These are phyloP conservation scores for Passer montanus DNA, from an alignment of 2,113 vertebrate genomes.

Conservation along the genomic window DNA sequence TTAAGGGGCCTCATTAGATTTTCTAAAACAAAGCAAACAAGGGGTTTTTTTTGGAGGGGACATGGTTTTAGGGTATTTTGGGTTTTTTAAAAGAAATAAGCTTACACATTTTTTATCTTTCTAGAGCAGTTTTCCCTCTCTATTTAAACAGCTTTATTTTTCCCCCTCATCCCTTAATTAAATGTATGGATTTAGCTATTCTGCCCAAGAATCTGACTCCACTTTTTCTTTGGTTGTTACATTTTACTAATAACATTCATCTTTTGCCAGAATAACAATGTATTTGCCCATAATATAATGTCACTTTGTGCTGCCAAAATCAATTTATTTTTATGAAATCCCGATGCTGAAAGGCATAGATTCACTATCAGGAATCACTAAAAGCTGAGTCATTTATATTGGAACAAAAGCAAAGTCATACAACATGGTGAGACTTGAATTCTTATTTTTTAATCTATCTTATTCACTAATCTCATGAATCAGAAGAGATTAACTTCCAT, in stretches of 20 bases:
- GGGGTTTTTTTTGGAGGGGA: neutral
- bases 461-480: neutral
- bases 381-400: neutral
- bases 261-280: neutral
- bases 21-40: constrained; percentile 76
- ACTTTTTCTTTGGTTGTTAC: neutral
- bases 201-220: neutral
- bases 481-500: neutral
- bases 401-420: neutral
- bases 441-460: neutral
- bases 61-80: neutral
- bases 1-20: constrained; percentile 93
- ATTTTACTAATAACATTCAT: neutral
- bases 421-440: neutral
- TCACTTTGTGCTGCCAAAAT: neutral
- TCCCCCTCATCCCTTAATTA: neutral
- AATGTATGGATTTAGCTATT: neutral
- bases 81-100: neutral
- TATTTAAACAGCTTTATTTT: neutral
- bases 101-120: neutral
- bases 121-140: neutral
- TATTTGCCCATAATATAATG: neutral
- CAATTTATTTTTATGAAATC: neutral
- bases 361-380: neutral
- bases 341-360: neutral